Evolutionary conservation across 2,888 invertebrate species (phyloP).

Genomic region (Nomada hirtipes): DNA sequence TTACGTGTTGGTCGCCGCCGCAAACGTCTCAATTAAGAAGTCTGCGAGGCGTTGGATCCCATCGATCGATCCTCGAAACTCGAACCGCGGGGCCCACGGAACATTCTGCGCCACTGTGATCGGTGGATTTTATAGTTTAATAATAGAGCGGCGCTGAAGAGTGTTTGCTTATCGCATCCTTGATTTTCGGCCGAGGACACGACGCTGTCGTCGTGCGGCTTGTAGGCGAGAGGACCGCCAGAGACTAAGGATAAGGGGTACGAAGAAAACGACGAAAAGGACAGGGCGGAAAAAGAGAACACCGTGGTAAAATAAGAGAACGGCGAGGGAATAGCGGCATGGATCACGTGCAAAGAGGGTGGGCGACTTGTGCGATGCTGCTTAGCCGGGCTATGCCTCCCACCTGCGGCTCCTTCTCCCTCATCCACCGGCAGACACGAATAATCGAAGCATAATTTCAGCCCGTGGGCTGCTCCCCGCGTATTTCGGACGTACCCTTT

Average conservation of each 20-base stretch:
- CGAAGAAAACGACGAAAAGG: conserved; percentile 37
- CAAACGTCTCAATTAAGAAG: conserved; percentile 45
- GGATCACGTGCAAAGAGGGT: conserved; percentile 60
- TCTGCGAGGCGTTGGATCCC: not conserved
- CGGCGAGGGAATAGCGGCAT: conserved; percentile 42
- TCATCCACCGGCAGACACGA: conserved; percentile 54
- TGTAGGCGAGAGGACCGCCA: conserved; percentile 32
- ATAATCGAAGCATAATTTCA: conserved; percentile 73
- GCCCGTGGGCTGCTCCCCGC: conserved; percentile 65
- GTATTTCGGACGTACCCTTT: conserved; percentile 67
- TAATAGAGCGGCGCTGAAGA: conserved; percentile 77
- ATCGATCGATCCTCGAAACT: conserved; percentile 41
- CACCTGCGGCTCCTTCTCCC: conserved; percentile 55
- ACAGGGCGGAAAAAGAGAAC: conserved; percentile 26
- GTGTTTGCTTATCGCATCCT: conserved; percentile 79
- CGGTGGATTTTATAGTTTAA: conserved; percentile 76
- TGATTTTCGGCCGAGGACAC: conserved; percentile 69
- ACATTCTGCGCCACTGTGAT: conserved; percentile 64
- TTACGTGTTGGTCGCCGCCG: not conserved
- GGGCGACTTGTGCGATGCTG: conserved; percentile 55
- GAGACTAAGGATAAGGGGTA: conserved; percentile 38
- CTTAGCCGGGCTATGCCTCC: conserved; percentile 54
- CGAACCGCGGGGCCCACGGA: not conserved
- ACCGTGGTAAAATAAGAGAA: conserved; percentile 40
- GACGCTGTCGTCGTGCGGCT: conserved; percentile 58